These are phyloP conservation scores for Drosophila neotestacea DNA, from an alignment of 2,888 invertebrate species.

Conservation along the genomic window DNA sequence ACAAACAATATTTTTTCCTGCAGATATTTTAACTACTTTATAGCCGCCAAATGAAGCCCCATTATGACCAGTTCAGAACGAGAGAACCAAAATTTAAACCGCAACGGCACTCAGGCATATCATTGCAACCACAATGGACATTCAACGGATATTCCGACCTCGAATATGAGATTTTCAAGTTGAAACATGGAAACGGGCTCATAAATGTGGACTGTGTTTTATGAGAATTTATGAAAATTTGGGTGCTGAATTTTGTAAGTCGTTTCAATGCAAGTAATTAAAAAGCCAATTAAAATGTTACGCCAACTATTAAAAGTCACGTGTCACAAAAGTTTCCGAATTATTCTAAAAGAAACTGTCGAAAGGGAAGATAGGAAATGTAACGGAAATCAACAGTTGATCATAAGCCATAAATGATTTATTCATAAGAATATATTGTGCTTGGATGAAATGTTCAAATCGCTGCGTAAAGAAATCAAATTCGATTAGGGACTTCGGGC, in stretches of 20 bases:
- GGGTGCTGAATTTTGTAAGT: constrained; percentile 7
- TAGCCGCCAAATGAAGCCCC: constrained; percentile 49
- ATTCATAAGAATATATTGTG: constrained; percentile 8
- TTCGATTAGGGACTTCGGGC: constrained; percentile 22
- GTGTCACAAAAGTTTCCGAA: constrained; percentile 6
- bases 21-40: constrained; percentile 45
- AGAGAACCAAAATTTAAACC: constrained; percentile 31
- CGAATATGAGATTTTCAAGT: constrained; percentile 34
- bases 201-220: constrained; percentile 47
- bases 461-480: constrained; percentile 14
- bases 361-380: not conserved
- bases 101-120: constrained; percentile 62
- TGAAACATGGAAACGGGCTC: constrained; percentile 32
- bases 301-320: constrained; percentile 32
- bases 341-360: not conserved
- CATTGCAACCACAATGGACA: constrained; percentile 44
- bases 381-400: not conserved
- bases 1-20: constrained; percentile 38
- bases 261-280: not conserved
- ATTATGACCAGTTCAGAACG: constrained; percentile 44
- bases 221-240: constrained; percentile 40
- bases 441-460: not conserved
- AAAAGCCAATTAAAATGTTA: constrained; percentile 45
- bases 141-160: constrained; percentile 31
- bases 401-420: constrained; percentile 10